Evolutionary conservation across 2,797 vertebrate species (phyloP).

Genomic region (Cyprinodon diabolis): DNA sequence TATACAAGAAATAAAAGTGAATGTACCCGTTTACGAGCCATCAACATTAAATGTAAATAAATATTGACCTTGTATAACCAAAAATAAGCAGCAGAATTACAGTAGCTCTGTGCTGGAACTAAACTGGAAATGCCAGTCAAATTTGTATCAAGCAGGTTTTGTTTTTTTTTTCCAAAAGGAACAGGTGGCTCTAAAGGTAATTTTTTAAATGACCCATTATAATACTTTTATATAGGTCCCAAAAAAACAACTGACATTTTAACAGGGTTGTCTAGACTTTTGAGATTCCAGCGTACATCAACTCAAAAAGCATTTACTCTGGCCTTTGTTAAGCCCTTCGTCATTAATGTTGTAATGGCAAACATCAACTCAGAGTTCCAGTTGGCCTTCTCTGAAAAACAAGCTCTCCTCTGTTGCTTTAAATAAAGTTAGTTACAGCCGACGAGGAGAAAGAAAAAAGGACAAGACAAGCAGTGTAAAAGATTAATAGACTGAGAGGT

Average conservation of each 20-base stretch:
- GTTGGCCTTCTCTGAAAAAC: slow-evolving; percentile 40
- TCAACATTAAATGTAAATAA: too few species aligned
- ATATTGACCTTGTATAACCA: too few species aligned
- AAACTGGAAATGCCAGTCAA: too few species aligned
- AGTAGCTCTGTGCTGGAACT: too few species aligned
- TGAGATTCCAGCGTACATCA: background rate
- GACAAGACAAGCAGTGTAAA: slow-evolving; percentile 31
- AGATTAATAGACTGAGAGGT: slow-evolving; percentile 45
- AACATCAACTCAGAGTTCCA: slow-evolving; percentile 39
- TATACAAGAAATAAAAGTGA: too few species aligned
- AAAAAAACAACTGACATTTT: background rate
- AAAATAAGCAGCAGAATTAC: too few species aligned
- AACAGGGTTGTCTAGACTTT: background rate
- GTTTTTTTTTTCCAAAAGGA: too few species aligned
- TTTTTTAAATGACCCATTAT: background rate
- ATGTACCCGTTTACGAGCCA: too few species aligned
- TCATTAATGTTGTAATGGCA: slow-evolving; percentile 46
- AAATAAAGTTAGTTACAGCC: slow-evolving; percentile 63
- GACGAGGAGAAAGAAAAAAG: slow-evolving; percentile 31
- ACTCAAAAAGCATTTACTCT: slow-evolving; percentile 2
- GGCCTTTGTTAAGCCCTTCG: slow-evolving; percentile 14
- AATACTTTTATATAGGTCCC: background rate
- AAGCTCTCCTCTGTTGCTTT: slow-evolving; percentile 51
- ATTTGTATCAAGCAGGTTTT: too few species aligned
- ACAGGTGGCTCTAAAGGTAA: background rate